Base-by-base conservation (phyloP, 2,113 vertebrate genomes). In the Amphilophus citrinellus region DNA sequence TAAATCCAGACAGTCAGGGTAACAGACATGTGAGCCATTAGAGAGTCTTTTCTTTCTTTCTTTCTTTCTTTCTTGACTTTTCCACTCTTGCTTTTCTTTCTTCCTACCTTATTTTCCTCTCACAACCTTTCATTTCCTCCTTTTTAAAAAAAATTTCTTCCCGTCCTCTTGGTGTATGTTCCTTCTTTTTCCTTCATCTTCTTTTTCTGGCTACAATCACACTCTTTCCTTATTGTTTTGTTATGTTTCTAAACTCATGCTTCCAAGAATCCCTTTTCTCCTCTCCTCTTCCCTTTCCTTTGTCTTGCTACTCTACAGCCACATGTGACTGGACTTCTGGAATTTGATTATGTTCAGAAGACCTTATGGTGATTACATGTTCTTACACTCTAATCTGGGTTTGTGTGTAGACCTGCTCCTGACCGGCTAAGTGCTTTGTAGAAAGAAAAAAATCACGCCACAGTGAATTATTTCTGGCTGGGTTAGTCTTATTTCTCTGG, bases 391-490 rank as follows among this genome's bases (percentile, higher is more conserved):
- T 89, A 56, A 88, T 87, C 79, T 87, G 66, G 57, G 59, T 76
- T 83, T 84, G 79, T 91, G 88, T 83, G 71, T 5, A 82, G 85
- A 32, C 84, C 66, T 76, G 61, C 83, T 77, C 77, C 83, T 83
- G 83, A 73, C 81, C 83, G 78, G 79, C 90, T 92, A 93, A 95
- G 93, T 94, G 93, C 87, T 90, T 85, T 86, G 79, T 82, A 82
- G 82, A 60, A 18, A 66, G 44, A 60, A 76, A 83, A 71, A 91
- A 93, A 94, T 94, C 92, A 94, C 91, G 91, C 91, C 93, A 94
- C 85, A 81, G 90, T 82, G 73, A 92, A 91, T 95, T 95, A 94
- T 95, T 93, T 94, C 93, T 92, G 91, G 90, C 91, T 95, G 87
- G 80, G 77, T 92, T 94, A 84, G 84, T 93, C 91, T 92, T 91